A percentile compares a stretch with the other conserved stretches of the same genome.
These are phyloP conservation scores for Drosophila trichaetosa DNA, from an alignment of 2,888 invertebrate species.

Conservation along the genomic window DNA sequence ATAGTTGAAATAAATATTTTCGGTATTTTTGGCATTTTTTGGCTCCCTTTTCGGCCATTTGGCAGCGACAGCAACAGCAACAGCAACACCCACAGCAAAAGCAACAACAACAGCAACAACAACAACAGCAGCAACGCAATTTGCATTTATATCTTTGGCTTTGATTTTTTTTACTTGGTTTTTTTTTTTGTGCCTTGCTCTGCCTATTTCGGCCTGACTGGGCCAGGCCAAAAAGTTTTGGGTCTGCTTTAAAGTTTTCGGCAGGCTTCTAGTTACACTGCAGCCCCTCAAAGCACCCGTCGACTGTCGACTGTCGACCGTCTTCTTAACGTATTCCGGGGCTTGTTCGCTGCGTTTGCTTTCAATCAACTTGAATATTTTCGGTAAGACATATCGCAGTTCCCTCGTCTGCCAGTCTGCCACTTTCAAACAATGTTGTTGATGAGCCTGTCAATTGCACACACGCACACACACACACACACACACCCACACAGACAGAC, in stretches of 20 bases:
- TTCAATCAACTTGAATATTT: slow-evolving; percentile 67
- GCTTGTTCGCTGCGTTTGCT: slow-evolving; percentile 61
- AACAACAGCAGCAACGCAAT: slow-evolving; percentile 46
- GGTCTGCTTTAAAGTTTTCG: slow-evolving; percentile 72
- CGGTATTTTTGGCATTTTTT: slow-evolving; percentile 52
- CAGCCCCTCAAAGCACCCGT: background rate
- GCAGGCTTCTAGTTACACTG: slow-evolving; percentile 45
- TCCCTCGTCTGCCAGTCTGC: slow-evolving; percentile 51
- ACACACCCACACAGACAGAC: slow-evolving; percentile 12
- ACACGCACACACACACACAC: slow-evolving; percentile 17
- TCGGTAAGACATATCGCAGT: slow-evolving; percentile 52
- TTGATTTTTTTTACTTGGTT: background rate
- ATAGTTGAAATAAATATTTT: slow-evolving; percentile 62
- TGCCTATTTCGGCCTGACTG: slow-evolving; percentile 39
- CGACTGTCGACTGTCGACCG: background rate
- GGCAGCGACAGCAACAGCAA: slow-evolving; percentile 49
- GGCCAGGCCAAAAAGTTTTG: slow-evolving; percentile 56
- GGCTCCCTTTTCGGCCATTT: slow-evolving; percentile 58
- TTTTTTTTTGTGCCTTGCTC: slow-evolving; percentile 7
- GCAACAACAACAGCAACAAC: slow-evolving; percentile 33
- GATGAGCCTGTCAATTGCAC: slow-evolving; percentile 74
- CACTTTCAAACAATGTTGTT: slow-evolving; percentile 73
- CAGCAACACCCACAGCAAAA: slow-evolving; percentile 26
- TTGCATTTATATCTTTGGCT: slow-evolving; percentile 38
- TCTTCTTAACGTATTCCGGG: slow-evolving; percentile 28